Percentiles rank a stretch among this genome's conserved stretches.
Evolutionary conservation across 2,797 vertebrate genomes (phyloP).

Genomic region (Ctenosaura bakeri): DNA sequence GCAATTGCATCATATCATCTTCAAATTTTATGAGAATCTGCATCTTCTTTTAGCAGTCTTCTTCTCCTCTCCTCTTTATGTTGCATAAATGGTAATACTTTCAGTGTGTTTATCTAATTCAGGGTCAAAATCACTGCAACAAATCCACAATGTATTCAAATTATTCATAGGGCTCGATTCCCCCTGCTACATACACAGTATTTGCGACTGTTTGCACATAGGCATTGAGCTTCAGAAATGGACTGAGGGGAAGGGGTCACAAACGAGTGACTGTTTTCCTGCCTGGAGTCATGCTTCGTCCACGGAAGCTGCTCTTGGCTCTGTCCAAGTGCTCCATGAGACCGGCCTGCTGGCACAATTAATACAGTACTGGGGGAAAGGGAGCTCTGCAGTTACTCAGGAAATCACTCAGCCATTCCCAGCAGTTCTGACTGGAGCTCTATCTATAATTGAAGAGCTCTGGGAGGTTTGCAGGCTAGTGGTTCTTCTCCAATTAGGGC

Average conservation of each 20-base stretch:
- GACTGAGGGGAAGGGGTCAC: not conserved
- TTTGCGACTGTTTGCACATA: not conserved
- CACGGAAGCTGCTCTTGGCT: not conserved
- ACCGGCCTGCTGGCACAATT: not conserved
- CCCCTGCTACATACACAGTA: too few relatives aligned
- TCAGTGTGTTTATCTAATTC: not conserved
- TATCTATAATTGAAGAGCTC: slow-evolving; percentile 74
- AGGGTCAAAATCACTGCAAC: not conserved
- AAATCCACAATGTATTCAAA: not conserved
- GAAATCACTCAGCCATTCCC: slow-evolving; percentile 37
- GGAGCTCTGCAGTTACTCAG: slow-evolving; percentile 10
- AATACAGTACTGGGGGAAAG: not conserved
- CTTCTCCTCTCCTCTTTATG: not conserved
- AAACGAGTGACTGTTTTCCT: not conserved
- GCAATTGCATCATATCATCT: not conserved
- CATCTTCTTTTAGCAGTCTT: too few relatives aligned
- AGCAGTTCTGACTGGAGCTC: slow-evolving; percentile 59
- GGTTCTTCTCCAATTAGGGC: slow-evolving; percentile 69
- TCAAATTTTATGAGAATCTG: not conserved
- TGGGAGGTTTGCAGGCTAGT: slow-evolving; percentile 60
- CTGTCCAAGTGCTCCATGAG: not conserved
- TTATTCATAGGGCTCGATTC: not conserved
- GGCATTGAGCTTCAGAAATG: not conserved
- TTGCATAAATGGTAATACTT: not conserved
- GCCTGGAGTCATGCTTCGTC: not conserved